Conservation (phyloP, 2,888 invertebrate species). For the Mythimna ferrago region DNA sequence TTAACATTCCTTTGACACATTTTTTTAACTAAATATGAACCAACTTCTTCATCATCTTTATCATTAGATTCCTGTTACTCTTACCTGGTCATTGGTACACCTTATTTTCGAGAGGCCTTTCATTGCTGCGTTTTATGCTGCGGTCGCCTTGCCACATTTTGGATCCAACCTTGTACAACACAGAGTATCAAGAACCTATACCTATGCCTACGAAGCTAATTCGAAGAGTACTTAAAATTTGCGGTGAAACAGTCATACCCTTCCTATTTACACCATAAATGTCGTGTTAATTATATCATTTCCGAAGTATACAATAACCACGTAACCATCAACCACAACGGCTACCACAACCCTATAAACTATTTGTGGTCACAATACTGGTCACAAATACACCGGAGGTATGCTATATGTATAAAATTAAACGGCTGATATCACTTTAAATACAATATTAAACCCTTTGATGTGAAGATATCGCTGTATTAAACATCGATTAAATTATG, state of each 20-base stretch:
- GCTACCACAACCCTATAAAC: slow-evolving; percentile 40
- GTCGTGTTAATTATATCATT: slow-evolving; percentile 48
- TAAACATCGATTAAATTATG: background rate
- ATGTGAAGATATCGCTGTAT: background rate
- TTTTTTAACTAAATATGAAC: no score
- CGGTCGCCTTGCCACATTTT: no score
- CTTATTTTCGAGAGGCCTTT: no score
- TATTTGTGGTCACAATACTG: slow-evolving; percentile 54
- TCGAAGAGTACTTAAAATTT: background rate
- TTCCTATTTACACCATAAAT: slow-evolving; percentile 37
- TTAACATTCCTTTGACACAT: no score
- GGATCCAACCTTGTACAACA: no score
- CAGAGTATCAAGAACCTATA: no score
- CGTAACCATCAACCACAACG: slow-evolving; percentile 18
- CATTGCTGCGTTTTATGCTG: no score
- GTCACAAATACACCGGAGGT: slow-evolving; percentile 23
- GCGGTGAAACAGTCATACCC: background rate
- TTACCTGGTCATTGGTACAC: no score
- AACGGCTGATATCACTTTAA: slow-evolving; percentile 6
- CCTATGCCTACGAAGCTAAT: background rate
- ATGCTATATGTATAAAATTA: slow-evolving; percentile 34
- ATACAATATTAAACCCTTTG: slow-evolving; percentile 6
- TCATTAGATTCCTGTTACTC: no score
- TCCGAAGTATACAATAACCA: slow-evolving; percentile 34
- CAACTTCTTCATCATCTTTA: no score